Evolutionary conservation across 1,140 invertebrate species (phyloP), one percentile per base, ranked within the genome.

Genomic region (Myzus persicae): DNA sequence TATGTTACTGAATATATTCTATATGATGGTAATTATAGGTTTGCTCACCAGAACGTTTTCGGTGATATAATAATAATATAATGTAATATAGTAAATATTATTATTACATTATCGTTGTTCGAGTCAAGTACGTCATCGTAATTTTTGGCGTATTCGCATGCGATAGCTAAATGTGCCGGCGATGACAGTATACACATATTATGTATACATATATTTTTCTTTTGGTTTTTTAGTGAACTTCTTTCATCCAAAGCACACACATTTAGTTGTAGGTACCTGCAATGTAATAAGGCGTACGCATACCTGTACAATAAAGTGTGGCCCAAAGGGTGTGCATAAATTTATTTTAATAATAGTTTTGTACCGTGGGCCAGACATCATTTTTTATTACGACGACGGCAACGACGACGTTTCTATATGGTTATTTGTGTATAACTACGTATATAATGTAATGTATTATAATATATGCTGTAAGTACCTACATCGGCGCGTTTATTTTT

Each of bases 311-410:
- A n/a, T 67, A 67, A 31, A 67, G 59, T n/a, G 59, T 67, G 11
- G 59, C 31, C 85, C 85, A 31, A 88, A 88, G 44, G 44, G 85
- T 46, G 84, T 46, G 31, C 84, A 87, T 46, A 48, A 46, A 48
- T 88, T 46, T 48, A 88, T 88, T 88, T 88, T 48, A 88, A 48
- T 36, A 88, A 88, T 48, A n/a, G 42, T 88, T 36, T 88, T 48
- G 24, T 36, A 36, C 44, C 82, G 26, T 42, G 82, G 36, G 40
- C 26, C 40, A 42, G 82, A 42, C 40, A 42, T 85, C 11, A 26
- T n/a, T 84, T 84, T 24, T 40, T 44, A 48, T 1, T 11, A 48
- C 44, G 44, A 84, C 38, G 20, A 59, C 24, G 22, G 18, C 46
- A 18, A 48, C 46, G 46, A 84, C 81, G 36, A 67, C 40, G 38